These are phyloP conservation scores for Heterodera filipjevi DNA, from an alignment of 2,888 invertebrate genomes.

Conservation along the genomic window DNA sequence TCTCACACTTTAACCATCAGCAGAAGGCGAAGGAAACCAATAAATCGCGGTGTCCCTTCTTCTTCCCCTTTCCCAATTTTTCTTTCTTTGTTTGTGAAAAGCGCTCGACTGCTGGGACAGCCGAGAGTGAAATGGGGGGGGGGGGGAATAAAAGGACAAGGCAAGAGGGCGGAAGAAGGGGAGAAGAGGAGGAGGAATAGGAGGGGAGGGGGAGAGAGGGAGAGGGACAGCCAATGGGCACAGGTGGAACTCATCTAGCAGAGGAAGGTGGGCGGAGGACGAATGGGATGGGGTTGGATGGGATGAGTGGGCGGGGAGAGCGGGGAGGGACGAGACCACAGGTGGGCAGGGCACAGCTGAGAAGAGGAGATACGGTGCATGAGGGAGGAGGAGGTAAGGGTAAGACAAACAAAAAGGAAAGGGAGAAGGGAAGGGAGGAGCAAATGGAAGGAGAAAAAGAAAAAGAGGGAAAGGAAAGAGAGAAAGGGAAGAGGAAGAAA, in stretches of 20 bases:
- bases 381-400: not conserved
- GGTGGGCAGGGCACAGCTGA: conserved; percentile 1
- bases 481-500: not conserved
- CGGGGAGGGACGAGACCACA: not conserved
- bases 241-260: conserved; percentile 19
- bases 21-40: conserved; percentile 25
- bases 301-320: not conserved
- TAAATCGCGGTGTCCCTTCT: conserved; percentile 25
- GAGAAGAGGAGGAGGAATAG: not conserved
- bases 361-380: not conserved
- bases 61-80: not conserved
- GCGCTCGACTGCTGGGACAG: not conserved
- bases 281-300: not conserved
- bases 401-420: not conserved
- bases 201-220: not conserved
- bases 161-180: not conserved
- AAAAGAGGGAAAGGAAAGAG: not conserved
- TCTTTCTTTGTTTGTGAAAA: conserved; percentile 25
- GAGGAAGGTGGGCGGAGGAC: not conserved
- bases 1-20: not conserved
- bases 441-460: not conserved
- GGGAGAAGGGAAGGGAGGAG: not conserved
- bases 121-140: conserved; percentile 5
- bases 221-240: conserved; percentile 4
- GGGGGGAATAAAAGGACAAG: not conserved